These are phyloP conservation scores for Latrodectus geometricus DNA, from an alignment of 1,140 invertebrate genomes.

Conservation along the genomic window DNA sequence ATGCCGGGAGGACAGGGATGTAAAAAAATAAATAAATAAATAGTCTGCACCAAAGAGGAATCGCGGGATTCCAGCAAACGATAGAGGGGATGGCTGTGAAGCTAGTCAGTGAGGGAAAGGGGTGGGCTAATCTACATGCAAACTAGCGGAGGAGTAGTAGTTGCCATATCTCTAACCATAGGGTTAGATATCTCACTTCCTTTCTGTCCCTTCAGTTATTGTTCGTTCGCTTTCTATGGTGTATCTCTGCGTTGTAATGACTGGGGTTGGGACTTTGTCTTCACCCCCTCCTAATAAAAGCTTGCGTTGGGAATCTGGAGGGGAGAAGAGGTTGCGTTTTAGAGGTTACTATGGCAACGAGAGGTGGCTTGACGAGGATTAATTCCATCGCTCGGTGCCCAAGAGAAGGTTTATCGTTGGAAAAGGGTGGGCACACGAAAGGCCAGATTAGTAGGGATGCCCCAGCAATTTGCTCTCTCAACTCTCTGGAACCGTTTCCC, in stretches of 20 bases:
- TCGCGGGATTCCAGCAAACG: no score
- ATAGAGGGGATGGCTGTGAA: no score
- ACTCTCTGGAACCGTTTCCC: conserved; percentile 1
- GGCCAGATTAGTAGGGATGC: conserved; percentile 33
- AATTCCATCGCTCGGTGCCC: conserved; percentile 53
- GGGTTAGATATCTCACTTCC: conserved; percentile 23
- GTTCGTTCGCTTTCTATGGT: not conserved
- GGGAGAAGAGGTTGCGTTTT: conserved; percentile 2
- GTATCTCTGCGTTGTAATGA: not conserved
- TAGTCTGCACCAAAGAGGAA: no score
- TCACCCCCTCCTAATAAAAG: conserved; percentile 41
- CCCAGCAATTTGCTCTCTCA: conserved; percentile 41
- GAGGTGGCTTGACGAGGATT: conserved; percentile 59
- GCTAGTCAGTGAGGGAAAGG: no score
- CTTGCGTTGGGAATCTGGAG: not conserved
- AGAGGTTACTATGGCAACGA: conserved; percentile 42
- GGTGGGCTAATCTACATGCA: no score
- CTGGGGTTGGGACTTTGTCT: not conserved
- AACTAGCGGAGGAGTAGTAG: not conserved
- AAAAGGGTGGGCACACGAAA: not conserved
- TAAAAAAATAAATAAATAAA: no score
- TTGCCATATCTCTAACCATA: conserved; percentile 52
- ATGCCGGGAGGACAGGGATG: no score
- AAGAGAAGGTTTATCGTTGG: conserved; percentile 42
- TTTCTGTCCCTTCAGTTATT: not conserved